Conservation (phyloP, 37 sponge, comb jelly and placozoan genomes). For the Eunapius fragilis region DNA sequence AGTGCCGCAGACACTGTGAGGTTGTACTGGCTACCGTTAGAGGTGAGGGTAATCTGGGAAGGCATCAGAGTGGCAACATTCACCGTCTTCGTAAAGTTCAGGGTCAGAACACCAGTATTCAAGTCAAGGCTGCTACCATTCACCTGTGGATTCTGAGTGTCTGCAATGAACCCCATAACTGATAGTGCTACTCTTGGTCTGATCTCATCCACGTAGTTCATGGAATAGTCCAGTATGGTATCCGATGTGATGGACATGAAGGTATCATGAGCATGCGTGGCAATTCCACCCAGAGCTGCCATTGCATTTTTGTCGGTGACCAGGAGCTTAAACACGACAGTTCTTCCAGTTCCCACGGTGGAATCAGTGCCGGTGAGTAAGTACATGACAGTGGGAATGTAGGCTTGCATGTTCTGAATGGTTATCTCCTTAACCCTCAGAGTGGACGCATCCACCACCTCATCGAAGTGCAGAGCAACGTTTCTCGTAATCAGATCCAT, state of each 20-base stretch:
- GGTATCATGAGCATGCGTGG: conserved; percentile 64
- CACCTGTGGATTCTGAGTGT: conserved; percentile 53
- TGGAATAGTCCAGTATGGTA: conserved; percentile 76
- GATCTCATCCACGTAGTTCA: conserved; percentile 69
- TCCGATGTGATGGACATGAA: conserved; percentile 78
- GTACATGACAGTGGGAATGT: conserved; percentile 45
- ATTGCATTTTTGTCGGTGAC: conserved; percentile 57
- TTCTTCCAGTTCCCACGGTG: conserved; percentile 7
- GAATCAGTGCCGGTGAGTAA: conserved; percentile 35
- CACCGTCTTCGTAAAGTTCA: conserved; percentile 76
- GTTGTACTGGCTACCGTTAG: conserved; percentile 4
- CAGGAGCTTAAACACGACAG: conserved; percentile 39
- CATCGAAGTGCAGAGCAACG: conserved; percentile 70
- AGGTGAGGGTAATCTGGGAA: conserved; percentile 34
- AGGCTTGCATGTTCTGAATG: conserved; percentile 51
- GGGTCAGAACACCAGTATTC: conserved; percentile 52
- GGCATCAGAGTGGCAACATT: conserved; percentile 36
- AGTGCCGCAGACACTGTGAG: conserved; percentile 43
- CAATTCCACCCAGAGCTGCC: conserved; percentile 57
- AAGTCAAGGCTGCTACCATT: conserved; percentile 54
- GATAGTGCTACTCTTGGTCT: conserved; percentile 47
- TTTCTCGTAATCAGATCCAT: conserved; percentile 57
- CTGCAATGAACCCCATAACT: conserved; percentile 44
- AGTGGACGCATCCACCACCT: conserved; percentile 69
- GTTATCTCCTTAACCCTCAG: conserved; percentile 62